Evolutionary conservation across 2,888 invertebrate genomes (phyloP), one percentile per base, ranked within the genome.

Genomic region (Xanthia togata): DNA sequence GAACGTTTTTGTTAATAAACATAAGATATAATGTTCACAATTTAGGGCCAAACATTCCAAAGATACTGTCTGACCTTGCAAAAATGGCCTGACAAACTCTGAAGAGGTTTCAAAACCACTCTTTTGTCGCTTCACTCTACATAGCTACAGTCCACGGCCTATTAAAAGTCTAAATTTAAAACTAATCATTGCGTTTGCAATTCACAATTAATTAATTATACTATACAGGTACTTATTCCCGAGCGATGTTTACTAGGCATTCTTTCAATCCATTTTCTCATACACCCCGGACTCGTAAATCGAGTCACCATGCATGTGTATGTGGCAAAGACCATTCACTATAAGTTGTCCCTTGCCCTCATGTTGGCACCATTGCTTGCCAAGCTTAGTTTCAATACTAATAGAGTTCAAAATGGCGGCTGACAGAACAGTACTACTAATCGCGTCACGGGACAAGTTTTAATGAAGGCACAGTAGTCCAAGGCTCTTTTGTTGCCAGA

Each of bases 161-260:
- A 0, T n/a, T 35, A 64, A 38, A 62, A 50, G 41, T 67, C 78
- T 78, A 72, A 53, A 60, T 79, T 50, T 73, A 81, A 35, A 68
- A 60, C 67, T 75, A 83, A 65, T 50, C 76, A 81, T 79, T 87
- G 87, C 70, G 47, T 47, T 17, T 38, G 12, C 62, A 4, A n/a
- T 53, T 65, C 20, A 72, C 75, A 81, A 82, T 84, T 59, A 72
- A 76, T 70, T 67, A 69, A 76, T 71, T 76, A 72, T 38, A 44
- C 87, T 88, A 88, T 73, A 84, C 87, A 89, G 88, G 88, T 83
- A 83, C 86, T 73, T 74, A 71, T 63, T 82, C 70, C 85, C 81
- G 82, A 87, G 83, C 88, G 73, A 71, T 86, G 79, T 75, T 79
- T 70, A 35, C n/a, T 38, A n/a, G 14, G 55, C 76, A 63, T 63